A percentile compares a stretch with the other conserved stretches of the same genome.
phyloP scores from a whole-genome alignment of 2,888 invertebrate genomes.

The Drosophila engyochracea region DNA sequence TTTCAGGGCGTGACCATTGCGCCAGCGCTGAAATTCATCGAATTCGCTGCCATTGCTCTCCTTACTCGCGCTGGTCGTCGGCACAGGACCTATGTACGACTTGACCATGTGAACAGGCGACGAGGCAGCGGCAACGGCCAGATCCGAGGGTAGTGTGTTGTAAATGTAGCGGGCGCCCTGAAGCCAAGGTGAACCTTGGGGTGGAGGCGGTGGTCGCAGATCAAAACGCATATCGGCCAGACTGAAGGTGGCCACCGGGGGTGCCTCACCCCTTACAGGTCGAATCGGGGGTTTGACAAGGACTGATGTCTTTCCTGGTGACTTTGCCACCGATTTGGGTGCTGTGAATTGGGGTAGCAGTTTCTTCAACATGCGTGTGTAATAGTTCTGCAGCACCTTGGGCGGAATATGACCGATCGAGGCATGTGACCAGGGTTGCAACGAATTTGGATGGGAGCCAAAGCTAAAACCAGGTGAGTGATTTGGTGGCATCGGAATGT shows the following conservation, averaged over 20 bases:
- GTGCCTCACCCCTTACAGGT: conserved; percentile 61
- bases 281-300: conserved; percentile 48
- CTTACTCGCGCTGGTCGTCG: conserved; percentile 39
- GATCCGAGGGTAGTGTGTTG: conserved; percentile 80
- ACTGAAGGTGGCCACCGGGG: conserved; percentile 66
- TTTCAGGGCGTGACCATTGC: conserved; percentile 86
- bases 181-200: conserved; percentile 70
- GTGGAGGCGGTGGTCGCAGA: conserved; percentile 78
- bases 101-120: conserved; percentile 87
- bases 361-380: conserved; percentile 81
- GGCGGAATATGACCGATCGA: conserved; percentile 72
- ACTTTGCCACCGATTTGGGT: conserved; percentile 30
- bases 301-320: conserved; percentile 15
- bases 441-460: conserved; percentile 61
- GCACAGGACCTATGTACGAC: conserved; percentile 71
- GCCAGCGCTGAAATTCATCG: conserved; percentile 83
- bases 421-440: conserved; percentile 53
- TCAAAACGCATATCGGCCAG: conserved; percentile 77
- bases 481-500: conserved; percentile 85
- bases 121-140: conserved; percentile 70
- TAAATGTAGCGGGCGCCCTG: conserved; percentile 81
- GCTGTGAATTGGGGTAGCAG: conserved; percentile 70
- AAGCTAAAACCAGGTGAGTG: conserved; percentile 45
- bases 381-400: conserved; percentile 80
- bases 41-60: conserved; percentile 57